phyloP scores from a whole-genome alignment of 2,888 invertebrate species.

The Drosophila mayaguana region DNA sequence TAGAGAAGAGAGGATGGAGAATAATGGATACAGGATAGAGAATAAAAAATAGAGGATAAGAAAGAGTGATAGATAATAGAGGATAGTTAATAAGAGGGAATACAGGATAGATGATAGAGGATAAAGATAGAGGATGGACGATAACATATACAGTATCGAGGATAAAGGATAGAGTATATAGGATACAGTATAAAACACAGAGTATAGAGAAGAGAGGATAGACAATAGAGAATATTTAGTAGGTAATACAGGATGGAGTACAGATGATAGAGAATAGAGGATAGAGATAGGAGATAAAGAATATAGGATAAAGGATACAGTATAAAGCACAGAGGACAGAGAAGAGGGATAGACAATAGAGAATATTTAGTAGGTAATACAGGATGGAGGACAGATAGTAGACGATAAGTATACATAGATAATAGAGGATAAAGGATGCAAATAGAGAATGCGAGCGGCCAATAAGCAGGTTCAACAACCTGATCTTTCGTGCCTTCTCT shows the following conservation, averaged over 20 bases:
- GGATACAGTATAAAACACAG: neutral
- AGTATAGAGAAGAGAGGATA: neutral
- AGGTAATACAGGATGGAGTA: neutral
- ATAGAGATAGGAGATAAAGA: neutral
- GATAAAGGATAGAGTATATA: neutral
- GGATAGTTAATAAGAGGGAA: too few relatives aligned
- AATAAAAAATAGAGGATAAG: neutral
- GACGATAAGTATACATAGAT: neutral
- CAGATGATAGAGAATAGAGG: neutral
- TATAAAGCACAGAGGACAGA: too few relatives aligned
- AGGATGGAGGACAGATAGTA: neutral
- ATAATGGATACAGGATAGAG: neutral
- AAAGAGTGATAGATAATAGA: neutral
- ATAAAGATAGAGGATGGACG: neutral
- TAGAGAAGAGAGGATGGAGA: neutral
- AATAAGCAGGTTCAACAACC: conserved; percentile 63
- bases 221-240: neutral
- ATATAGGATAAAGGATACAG: neutral
- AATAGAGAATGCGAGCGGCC: too few relatives aligned
- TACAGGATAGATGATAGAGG: neutral
- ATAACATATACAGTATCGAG: neutral
- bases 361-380: too few relatives aligned
- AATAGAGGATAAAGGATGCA: neutral
- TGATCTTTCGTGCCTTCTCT: conserved; percentile 19
- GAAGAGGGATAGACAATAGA: neutral